Evolutionary conservation across 2,888 invertebrate species (phyloP).

Genomic region (Podotricha telesiphe): DNA sequence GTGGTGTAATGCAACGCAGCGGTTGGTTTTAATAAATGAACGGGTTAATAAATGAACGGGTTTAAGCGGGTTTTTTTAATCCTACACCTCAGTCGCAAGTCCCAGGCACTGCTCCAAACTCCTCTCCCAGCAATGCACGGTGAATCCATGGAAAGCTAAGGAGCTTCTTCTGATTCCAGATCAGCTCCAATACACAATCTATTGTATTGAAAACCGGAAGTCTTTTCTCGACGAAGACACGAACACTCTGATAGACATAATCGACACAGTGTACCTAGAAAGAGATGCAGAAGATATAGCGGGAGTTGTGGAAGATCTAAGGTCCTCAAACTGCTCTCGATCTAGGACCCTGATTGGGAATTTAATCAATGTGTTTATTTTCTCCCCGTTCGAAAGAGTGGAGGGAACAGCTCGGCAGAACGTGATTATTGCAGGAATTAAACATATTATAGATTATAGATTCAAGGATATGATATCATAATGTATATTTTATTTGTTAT

Average conservation of each 20-base stretch:
- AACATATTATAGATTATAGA: neutral
- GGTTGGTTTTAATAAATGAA: no score
- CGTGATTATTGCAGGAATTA: neutral
- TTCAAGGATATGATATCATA: neutral
- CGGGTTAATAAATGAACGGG: no score
- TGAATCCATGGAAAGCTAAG: no score
- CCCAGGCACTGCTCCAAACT: no score
- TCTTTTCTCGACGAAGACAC: constrained; percentile 19
- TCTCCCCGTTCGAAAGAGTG: neutral
- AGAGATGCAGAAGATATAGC: constrained; percentile 25
- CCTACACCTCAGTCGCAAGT: no score
- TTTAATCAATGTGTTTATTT: neutral
- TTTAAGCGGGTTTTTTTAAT: no score
- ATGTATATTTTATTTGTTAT: no score
- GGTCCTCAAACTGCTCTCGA: neutral
- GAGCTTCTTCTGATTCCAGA: constrained; percentile 10
- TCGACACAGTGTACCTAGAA: constrained; percentile 27
- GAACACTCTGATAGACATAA: constrained; percentile 27
- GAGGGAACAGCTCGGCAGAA: neutral
- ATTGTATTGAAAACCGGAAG: constrained; percentile 26
- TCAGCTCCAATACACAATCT: constrained; percentile 26
- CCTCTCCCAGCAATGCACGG: no score
- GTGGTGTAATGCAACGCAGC: no score
- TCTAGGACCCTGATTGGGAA: neutral
- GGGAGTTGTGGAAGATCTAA: constrained; percentile 12